Conservation (phyloP, 2,888 invertebrate genomes). For the Rhagonycha lutea region DNA sequence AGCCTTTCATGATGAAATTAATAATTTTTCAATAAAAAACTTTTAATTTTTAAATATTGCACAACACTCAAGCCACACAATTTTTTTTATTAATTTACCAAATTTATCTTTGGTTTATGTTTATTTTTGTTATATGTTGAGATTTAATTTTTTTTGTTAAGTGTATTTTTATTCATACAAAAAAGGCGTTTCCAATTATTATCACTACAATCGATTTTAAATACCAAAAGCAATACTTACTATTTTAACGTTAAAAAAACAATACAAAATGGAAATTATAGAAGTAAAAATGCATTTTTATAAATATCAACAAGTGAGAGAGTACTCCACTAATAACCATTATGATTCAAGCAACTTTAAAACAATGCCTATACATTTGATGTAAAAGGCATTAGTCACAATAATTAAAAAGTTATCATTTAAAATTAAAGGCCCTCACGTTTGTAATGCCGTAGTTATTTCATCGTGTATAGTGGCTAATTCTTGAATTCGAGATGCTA, state of each 20-base stretch:
- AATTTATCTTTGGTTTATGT: neutral
- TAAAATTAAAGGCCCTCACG: constrained; percentile 48
- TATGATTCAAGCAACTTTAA: constrained; percentile 19
- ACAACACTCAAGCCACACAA: neutral
- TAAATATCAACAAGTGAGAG: constrained; percentile 12
- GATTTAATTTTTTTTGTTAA: neutral
- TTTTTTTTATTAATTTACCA: neutral
- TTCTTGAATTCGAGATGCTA: constrained; percentile 79
- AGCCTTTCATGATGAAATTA: neutral
- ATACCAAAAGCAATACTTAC: neutral
- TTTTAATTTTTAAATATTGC: neutral
- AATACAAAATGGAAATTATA: constrained; percentile 19
- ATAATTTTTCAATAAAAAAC: neutral
- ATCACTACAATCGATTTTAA: neutral
- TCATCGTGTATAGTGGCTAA: constrained; percentile 82
- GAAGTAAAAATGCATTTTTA: constrained; percentile 21
- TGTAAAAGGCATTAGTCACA: constrained; percentile 5
- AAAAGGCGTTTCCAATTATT: neutral
- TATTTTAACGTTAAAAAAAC: neutral
- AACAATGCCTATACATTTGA: constrained; percentile 15
- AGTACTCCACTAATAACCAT: constrained; percentile 15
- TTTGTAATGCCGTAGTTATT: constrained; percentile 78
- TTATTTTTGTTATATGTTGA: neutral
- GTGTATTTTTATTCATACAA: neutral
- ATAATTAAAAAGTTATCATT: constrained; percentile 10